Conservation (phyloP, 2,888 invertebrate species). For the Andrena praecox region DNA sequence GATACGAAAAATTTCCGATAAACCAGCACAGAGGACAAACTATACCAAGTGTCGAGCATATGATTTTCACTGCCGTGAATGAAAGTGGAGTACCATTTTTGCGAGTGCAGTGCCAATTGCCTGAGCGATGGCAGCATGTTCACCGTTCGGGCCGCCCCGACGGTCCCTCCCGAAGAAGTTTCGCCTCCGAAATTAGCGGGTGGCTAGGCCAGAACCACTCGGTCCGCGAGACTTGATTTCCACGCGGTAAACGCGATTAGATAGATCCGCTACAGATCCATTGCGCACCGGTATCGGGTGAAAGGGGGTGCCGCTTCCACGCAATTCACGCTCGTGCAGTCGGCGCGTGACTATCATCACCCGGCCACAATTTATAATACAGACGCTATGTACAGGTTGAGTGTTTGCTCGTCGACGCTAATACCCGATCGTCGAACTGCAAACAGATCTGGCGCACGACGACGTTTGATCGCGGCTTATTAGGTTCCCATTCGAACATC, state of each 20-base stretch:
- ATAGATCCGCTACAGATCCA: slow-evolving; percentile 17
- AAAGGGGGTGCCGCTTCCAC: slow-evolving; percentile 21
- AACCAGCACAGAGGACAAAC: background rate
- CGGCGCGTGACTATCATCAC: slow-evolving; percentile 64
- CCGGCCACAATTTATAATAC: slow-evolving; percentile 76
- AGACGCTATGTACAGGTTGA: slow-evolving; percentile 73
- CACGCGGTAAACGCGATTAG: slow-evolving; percentile 42
- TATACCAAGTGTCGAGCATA: background rate
- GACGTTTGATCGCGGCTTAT: slow-evolving; percentile 17
- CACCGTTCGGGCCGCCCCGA: background rate
- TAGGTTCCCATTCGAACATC: background rate
- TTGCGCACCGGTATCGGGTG: slow-evolving; percentile 12
- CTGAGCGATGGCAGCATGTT: background rate
- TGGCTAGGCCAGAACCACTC: slow-evolving; percentile 21
- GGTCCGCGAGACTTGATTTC: slow-evolving; percentile 42
- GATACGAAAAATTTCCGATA: no score
- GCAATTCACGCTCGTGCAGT: slow-evolving; percentile 31
- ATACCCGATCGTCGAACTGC: slow-evolving; percentile 54
- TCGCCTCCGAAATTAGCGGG: background rate
- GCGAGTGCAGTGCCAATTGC: background rate
- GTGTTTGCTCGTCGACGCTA: slow-evolving; percentile 63
- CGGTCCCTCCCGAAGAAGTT: background rate
- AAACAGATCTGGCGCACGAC: slow-evolving; percentile 29
- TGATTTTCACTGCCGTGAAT: background rate
- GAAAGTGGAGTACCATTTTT: background rate